Base-by-base conservation (phyloP, 2,888 invertebrate species). In the Agrilus biguttatus region DNA sequence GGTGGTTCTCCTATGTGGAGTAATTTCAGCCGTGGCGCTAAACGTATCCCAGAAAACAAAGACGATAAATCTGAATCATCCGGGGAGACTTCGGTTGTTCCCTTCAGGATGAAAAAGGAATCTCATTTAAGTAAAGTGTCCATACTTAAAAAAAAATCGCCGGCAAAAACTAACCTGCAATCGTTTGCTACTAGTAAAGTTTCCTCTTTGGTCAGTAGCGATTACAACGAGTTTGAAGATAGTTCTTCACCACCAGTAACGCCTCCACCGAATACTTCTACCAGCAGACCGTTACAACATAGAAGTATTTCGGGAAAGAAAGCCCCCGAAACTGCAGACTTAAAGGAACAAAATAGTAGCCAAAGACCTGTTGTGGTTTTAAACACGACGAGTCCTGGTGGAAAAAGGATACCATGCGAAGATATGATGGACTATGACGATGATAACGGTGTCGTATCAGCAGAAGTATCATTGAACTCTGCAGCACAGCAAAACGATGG, bases 1-100 rank as follows among this genome's bases (percentile, higher is more conserved):
- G 82, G 82, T 17, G 81, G 81, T 5, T 73, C 80, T 0, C 79
- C 80, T 1, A 75, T 78, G 66, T 80, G 80, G 80, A 65, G 68
- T 2, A 33, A 44, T 43, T 66, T 61, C 36, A 60, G 61, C 58
- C 66, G 59, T 52, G 70, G 51, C 51, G 66, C 59, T 39, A 70
- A 62, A 54, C 59, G 54, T 50, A 61, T 56, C 41, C 62, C 59
- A 53, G 53, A 51, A 35, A 47, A 45, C 36, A 50, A 55, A 45
- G 54, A 54, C 13, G 53, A 55, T 14, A 51, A 51, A 46, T 40
- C 49, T 37, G 49, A 46, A 8, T 37, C 51, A 13, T 47, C 43
- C 39, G 49, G 46, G 32, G 45, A 49, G 33, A 28, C 42, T 17
- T 34, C 44, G 7, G 14, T 37, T 3, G 38, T 51, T 33, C 28